phyloP scores from a whole-genome alignment of 2,888 invertebrate species.

The Eupeodes luniger region DNA sequence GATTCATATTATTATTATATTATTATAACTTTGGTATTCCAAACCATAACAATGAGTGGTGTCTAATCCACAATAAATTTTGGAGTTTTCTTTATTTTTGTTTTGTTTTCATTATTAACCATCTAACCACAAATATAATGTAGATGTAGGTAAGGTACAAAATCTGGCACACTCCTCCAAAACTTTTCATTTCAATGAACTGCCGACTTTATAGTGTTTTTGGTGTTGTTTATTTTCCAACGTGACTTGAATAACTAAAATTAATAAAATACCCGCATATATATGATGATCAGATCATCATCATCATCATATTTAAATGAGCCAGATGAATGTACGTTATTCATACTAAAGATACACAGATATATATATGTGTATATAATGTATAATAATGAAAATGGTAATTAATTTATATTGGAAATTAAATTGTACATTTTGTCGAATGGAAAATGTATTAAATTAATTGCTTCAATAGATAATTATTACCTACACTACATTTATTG shows the following conservation, averaged over 20 bases:
- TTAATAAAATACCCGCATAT: not conserved
- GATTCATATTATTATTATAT: not conserved
- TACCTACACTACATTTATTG: too few relatives aligned
- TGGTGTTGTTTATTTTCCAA: slow-evolving; percentile 56
- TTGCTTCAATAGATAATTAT: not conserved
- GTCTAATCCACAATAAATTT: not conserved
- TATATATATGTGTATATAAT: too few relatives aligned
- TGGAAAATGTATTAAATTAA: slow-evolving; percentile 17
- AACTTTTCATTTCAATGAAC: slow-evolving; percentile 58
- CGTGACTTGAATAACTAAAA: slow-evolving; percentile 51
- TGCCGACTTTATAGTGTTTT: slow-evolving; percentile 37
- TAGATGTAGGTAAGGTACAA: not conserved
- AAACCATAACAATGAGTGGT: not conserved
- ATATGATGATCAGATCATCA: slow-evolving; percentile 19
- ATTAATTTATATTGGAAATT: slow-evolving; percentile 2
- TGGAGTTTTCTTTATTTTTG: not conserved
- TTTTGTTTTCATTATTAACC: not conserved
- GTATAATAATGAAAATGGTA: not conserved
- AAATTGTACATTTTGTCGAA: slow-evolving; percentile 11
- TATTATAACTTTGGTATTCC: not conserved
- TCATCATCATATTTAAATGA: slow-evolving; percentile 3
- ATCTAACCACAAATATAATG: not conserved
- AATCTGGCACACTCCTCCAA: slow-evolving; percentile 60
- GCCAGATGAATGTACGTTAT: not conserved
- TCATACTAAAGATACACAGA: too few relatives aligned